Evolutionary conservation across 2,888 invertebrate species (phyloP), one percentile per base, ranked within the genome.

Genomic region (Lithophane ornitopus): DNA sequence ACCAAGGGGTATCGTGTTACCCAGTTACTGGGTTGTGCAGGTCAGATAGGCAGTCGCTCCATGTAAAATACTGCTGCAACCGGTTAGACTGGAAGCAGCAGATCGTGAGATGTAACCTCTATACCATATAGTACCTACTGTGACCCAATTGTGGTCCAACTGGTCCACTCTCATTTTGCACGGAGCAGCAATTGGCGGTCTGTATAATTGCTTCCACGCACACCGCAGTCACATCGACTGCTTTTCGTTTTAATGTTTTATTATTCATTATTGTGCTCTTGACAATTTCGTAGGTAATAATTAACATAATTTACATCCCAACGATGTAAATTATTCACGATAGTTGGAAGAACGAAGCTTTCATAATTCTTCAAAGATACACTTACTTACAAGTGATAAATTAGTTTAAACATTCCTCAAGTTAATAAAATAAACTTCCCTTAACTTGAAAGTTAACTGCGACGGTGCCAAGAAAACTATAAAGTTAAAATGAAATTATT

Each of bases 391-490:
- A 62, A 62, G 41, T 14, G 16, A 28, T 62, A 67, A 67, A 74
- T 67, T 56, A 49, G 39, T 54, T 78, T n/a, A 56, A 56, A 74
- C 14, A 56, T 62, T 52, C 49, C 58, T 61, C 26, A 69, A 69
- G 54, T 28, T 65, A 68, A 34, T 58, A 22, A 75, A 68, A 70
- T 54, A 77, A 71, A 63, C 26, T 79, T 16, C 34, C 65, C 44
- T 52, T 65, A 54, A 62, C 46, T 67, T 61, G 41, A 58, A 61
- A 44, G 49, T 71, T 54, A 56, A 79, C 65, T 54, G 26, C 12
- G 41, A 16, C 26, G 39, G n/a, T 69, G 75, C 74, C 71, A 72
- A 79, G 62, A 69, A 63, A 62, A 84, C 54, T 69, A 6, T 52
- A 34, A 63, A 74, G 34, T 74, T 78, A 34, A 58, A 71, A 61